Evolutionary conservation across 2,888 invertebrate species (phyloP).

Genomic region (Allophyes oxyacanthae): DNA sequence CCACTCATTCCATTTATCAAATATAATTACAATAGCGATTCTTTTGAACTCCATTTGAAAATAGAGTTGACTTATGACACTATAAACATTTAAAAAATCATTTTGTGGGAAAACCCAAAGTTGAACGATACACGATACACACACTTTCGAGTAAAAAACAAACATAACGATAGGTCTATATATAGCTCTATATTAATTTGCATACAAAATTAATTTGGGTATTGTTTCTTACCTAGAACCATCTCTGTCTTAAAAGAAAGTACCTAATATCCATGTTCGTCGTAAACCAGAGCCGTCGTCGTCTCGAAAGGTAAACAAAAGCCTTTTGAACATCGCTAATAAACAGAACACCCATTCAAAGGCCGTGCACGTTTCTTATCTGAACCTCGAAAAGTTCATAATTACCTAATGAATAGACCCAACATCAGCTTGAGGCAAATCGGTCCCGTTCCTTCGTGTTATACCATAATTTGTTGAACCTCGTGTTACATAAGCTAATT

Average conservation of each 20-base stretch:
- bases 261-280: conserved; percentile 4
- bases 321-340: conserved; percentile 47
- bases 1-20: no score
- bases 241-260: conserved; percentile 11
- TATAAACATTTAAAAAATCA: no score
- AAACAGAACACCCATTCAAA: conserved; percentile 45
- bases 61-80: background rate
- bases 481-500: conserved; percentile 70
- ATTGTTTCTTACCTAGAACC: conserved; percentile 13
- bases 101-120: no score
- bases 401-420: conserved; percentile 73
- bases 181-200: no score
- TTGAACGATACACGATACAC: no score
- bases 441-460: conserved; percentile 62
- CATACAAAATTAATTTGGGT: background rate
- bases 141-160: no score
- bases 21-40: no score
- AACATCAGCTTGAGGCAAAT: conserved; percentile 57
- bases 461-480: conserved; percentile 61
- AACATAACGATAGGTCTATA: no score
- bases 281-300: conserved; percentile 29
- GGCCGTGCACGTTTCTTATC: conserved; percentile 63
- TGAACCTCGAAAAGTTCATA: conserved; percentile 66
- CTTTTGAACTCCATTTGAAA: no score
- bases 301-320: conserved; percentile 36